phyloP scores from a whole-genome alignment of 2,113 vertebrate genomes.

The Chloropsis cyanopogon region DNA sequence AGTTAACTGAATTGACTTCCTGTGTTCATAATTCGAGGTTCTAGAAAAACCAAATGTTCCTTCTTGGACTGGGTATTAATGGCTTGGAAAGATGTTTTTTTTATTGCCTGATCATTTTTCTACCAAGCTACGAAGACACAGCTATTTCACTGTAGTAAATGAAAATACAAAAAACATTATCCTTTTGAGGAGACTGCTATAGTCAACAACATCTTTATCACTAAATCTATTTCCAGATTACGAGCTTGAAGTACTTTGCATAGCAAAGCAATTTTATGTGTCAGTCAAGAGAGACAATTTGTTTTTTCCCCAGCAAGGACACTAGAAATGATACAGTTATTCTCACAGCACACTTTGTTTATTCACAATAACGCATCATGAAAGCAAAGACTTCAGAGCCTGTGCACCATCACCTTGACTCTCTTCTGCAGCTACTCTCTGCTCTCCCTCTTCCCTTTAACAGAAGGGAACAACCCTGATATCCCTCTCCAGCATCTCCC shows the following conservation, averaged over 20 bases:
- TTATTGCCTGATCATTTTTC: neutral
- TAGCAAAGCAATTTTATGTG: neutral
- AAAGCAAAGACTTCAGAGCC: neutral
- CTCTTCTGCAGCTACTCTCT: neutral
- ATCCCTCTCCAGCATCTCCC: neutral
- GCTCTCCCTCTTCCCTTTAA: neutral
- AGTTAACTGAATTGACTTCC: neutral
- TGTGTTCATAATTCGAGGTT: neutral
- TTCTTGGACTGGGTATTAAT: neutral
- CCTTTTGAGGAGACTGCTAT: neutral
- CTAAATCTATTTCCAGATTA: neutral
- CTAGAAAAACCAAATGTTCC: slow-evolving; percentile 3
- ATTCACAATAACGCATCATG: neutral
- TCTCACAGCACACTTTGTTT: neutral
- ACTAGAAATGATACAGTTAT: neutral
- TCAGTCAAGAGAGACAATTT: neutral
- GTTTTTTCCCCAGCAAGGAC: neutral
- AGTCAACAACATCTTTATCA: neutral
- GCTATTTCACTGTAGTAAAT: neutral
- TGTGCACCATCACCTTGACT: neutral
- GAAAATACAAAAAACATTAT: neutral
- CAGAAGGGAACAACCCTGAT: neutral
- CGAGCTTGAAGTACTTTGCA: neutral
- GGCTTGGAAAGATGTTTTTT: neutral
- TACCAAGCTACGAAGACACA: neutral